Conservation (phyloP, 2,888 invertebrate species). For the Drosophila nigricruria region DNA sequence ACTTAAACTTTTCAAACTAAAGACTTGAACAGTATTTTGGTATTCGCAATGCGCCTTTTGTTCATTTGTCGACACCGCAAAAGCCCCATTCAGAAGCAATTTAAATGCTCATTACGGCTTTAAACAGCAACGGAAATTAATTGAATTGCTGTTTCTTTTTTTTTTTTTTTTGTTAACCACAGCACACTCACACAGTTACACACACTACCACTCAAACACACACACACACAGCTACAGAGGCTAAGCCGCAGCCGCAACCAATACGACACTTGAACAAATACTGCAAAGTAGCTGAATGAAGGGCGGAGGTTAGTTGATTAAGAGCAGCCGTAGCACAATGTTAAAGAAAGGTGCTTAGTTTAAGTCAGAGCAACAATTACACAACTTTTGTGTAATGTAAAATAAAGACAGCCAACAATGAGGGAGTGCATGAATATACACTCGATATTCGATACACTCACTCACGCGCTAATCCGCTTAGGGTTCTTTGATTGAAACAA, state of each 20-base stretch:
- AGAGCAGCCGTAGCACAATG: not conserved
- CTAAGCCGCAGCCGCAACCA: slow-evolving; percentile 71
- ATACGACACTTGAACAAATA: slow-evolving; percentile 77
- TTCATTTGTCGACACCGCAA: slow-evolving; percentile 68
- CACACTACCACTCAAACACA: slow-evolving; percentile 3
- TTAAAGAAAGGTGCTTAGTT: slow-evolving; percentile 53
- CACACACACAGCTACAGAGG: slow-evolving; percentile 19
- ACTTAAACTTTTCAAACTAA: slow-evolving; percentile 37
- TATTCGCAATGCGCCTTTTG: slow-evolving; percentile 58
- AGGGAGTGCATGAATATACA: slow-evolving; percentile 17
- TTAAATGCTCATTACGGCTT: slow-evolving; percentile 78
- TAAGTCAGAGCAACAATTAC: slow-evolving; percentile 53
- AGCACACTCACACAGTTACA: slow-evolving; percentile 21
- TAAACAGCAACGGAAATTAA: slow-evolving; percentile 76
- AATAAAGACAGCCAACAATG: slow-evolving; percentile 41
- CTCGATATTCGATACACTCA: slow-evolving; percentile 45
- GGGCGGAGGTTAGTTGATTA: slow-evolving; percentile 20
- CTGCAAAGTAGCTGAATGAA: slow-evolving; percentile 45
- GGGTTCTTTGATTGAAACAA: slow-evolving; percentile 20
- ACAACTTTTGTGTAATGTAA: slow-evolving; percentile 57
- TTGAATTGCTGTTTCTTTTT: slow-evolving; percentile 76
- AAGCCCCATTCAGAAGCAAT: slow-evolving; percentile 70
- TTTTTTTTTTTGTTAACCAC: slow-evolving; percentile 73
- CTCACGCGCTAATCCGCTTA: slow-evolving; percentile 75
- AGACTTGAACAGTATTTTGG: slow-evolving; percentile 19